Conservation (phyloP, 2,797 vertebrate species). For the Phyllotis vaccarum region DNA sequence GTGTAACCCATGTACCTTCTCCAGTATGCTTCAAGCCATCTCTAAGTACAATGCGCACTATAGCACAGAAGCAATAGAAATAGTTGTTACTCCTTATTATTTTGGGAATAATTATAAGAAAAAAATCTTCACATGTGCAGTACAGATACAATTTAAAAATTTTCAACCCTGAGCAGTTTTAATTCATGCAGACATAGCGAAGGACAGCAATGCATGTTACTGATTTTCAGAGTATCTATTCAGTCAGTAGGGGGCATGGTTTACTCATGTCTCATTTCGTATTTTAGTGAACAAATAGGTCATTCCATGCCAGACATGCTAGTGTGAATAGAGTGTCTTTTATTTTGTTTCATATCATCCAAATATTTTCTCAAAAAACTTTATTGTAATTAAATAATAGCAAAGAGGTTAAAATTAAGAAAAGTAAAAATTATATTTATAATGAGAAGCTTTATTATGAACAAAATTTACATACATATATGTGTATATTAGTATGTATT, state of each 20-base stretch:
- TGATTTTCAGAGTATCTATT: constrained; percentile 67
- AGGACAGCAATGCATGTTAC: not conserved
- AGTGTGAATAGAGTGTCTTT: constrained; percentile 29
- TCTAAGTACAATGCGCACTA: not conserved
- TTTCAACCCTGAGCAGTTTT: not conserved
- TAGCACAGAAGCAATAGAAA: not conserved
- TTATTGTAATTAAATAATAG: constrained; percentile 58
- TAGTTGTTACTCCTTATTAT: not conserved
- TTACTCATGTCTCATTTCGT: constrained; percentile 60
- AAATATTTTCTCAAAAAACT: constrained; percentile 49
- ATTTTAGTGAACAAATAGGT: not conserved
- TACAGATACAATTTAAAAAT: not conserved
- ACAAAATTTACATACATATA: not conserved
- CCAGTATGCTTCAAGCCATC: not conserved
- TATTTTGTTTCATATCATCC: constrained; percentile 54
- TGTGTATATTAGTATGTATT: not conserved
- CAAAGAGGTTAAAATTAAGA: constrained; percentile 25
- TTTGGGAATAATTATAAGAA: not conserved
- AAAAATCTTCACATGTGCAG: not conserved
- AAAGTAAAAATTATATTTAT: constrained; percentile 49
- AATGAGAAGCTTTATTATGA: constrained; percentile 45
- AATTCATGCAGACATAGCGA: not conserved
- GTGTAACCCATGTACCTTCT: not conserved
- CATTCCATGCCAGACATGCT: not conserved
- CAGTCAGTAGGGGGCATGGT: constrained; percentile 85